Evolutionary conservation across 2,113 vertebrate species (phyloP).

Genomic region (Brienomyrus longianalis): DNA sequence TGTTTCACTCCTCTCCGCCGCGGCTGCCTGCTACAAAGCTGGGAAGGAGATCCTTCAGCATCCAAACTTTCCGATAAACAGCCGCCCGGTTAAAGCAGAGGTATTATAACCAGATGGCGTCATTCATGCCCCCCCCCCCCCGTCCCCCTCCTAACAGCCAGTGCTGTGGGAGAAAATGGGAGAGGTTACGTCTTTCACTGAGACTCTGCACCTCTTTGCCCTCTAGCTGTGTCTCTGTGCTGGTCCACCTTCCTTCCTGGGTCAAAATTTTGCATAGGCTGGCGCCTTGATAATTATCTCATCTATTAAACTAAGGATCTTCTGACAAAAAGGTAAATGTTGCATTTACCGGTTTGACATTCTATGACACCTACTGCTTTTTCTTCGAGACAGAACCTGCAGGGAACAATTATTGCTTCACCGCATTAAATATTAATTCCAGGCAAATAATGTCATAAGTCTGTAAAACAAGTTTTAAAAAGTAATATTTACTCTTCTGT

Average conservation of each 20-base stretch:
- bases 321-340: background rate
- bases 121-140: background rate
- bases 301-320: background rate
- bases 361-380: background rate
- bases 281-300: background rate
- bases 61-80: background rate
- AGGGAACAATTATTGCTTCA: background rate
- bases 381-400: background rate
- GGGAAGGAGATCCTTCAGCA: background rate
- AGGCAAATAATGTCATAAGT: conserved; percentile 1
- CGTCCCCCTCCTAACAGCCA: background rate
- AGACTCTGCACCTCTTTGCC: background rate
- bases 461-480: background rate
- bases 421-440: background rate
- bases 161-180: background rate
- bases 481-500: background rate
- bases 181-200: background rate
- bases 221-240: background rate
- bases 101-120: background rate
- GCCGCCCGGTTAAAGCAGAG: background rate
- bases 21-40: background rate
- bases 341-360: background rate
- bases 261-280: background rate
- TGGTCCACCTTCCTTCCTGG: background rate
- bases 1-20: background rate